Conservation (phyloP, 2,113 vertebrate genomes). For the Anser cygnoides region DNA sequence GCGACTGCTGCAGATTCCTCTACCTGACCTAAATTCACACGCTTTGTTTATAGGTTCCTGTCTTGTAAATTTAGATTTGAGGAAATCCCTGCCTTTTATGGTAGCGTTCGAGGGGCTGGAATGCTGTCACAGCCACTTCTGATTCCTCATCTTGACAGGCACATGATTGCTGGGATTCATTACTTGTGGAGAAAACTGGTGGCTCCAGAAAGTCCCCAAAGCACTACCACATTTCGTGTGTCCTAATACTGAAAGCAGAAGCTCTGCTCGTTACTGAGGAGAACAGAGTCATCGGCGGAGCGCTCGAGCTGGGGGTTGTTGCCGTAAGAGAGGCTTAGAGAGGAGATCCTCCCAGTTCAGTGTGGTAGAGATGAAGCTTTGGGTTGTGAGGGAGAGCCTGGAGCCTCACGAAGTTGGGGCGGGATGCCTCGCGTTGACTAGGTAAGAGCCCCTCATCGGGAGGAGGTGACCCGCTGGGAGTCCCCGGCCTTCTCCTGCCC, state of each 20-base stretch:
- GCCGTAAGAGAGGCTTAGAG: neutral
- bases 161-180: constrained; percentile 63
- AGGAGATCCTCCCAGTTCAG: neutral
- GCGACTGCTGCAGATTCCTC: neutral
- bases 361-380: constrained; percentile 27
- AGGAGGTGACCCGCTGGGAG: fast-evolving
- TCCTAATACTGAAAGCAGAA: constrained; percentile 70
- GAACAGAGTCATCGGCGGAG: neutral
- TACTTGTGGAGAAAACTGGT: constrained; percentile 55
- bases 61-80: constrained; percentile 42
- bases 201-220: constrained; percentile 62
- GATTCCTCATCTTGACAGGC: constrained; percentile 26
- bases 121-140: constrained; percentile 61
- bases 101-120: constrained; percentile 51
- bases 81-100: constrained; percentile 65
- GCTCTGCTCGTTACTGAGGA: neutral
- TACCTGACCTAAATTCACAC: constrained; percentile 41
- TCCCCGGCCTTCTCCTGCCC: fast-evolving
- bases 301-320: neutral
- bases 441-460: neutral
- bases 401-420: neutral
- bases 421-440: neutral
- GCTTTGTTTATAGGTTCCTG: constrained; percentile 23
- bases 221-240: neutral
- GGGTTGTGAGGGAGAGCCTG: constrained; percentile 8